Percentiles rank a stretch among this genome's conserved stretches.
Conservation (phyloP, 2,797 vertebrate species). For the Lindbergichthys nudifrons region DNA sequence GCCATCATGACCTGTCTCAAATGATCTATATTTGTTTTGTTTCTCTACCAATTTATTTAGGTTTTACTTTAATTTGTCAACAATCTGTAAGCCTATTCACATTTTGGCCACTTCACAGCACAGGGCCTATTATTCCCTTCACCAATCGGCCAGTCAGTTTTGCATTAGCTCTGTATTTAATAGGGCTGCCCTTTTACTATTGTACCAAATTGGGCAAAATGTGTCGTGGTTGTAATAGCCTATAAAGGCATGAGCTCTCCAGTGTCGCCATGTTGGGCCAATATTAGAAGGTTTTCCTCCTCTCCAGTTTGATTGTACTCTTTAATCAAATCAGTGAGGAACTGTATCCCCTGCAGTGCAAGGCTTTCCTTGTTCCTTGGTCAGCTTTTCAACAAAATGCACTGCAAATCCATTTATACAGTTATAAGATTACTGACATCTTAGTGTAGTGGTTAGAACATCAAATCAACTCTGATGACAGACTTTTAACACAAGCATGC, state of each 20-base stretch:
- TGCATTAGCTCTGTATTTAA: constrained; percentile 35
- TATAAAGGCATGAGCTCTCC: constrained; percentile 24
- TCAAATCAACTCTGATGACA: constrained; percentile 6
- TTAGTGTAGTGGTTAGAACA: background rate
- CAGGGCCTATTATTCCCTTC: constrained; percentile 17
- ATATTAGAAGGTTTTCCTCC: constrained; percentile 16
- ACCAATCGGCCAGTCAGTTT: constrained; percentile 30
- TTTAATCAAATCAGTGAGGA: constrained; percentile 35
- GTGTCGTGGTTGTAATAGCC: constrained; percentile 10
- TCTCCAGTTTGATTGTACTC: constrained; percentile 36
- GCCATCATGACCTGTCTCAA: background rate
- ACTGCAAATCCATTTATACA: background rate
- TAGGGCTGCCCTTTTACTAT: constrained; percentile 20
- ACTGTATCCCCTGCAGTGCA: background rate
- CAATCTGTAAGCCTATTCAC: background rate
- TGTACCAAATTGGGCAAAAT: constrained; percentile 26
- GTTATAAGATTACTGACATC: background rate
- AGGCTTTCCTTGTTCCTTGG: constrained; percentile 1
- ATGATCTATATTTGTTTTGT: background rate
- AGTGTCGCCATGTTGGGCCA: constrained; percentile 13
- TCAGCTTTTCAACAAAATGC: background rate
- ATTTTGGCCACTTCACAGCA: constrained; percentile 16
- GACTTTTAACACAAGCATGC: background rate
- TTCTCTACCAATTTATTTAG: constrained; percentile 1
- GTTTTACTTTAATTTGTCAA: constrained; percentile 1